Percentiles rank a stretch among this genome's conserved stretches.
Conservation (phyloP, 1,140 invertebrate genomes). For the Heliconius congener region DNA sequence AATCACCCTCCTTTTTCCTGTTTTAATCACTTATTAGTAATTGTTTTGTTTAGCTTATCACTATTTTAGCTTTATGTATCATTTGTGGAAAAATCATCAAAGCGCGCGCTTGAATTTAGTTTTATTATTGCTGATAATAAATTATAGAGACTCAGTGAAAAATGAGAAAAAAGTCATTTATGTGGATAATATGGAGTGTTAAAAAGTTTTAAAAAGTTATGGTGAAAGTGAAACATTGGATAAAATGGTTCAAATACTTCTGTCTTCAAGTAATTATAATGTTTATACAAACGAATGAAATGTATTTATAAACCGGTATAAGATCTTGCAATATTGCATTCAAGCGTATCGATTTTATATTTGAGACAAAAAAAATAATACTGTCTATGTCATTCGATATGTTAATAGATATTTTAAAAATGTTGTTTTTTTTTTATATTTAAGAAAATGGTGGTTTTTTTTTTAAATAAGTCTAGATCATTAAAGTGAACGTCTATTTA, state of each 20-base stretch:
- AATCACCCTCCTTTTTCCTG: not conserved
- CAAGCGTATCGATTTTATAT: not conserved
- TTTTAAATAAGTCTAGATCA: too few species aligned
- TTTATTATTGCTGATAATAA: not conserved
- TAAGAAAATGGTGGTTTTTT: not conserved
- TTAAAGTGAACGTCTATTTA: too few species aligned
- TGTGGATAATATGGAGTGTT: not conserved
- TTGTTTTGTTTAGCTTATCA: constrained; percentile 12
- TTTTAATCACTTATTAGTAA: constrained; percentile 1
- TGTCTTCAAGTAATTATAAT: constrained; percentile 3
- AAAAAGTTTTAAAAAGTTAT: not conserved
- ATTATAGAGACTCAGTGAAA: not conserved
- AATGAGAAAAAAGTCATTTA: not conserved
- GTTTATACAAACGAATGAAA: not conserved
- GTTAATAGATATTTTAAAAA: not conserved
- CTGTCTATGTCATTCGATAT: not conserved
- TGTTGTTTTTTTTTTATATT: not conserved
- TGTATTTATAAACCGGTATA: constrained; percentile 11
- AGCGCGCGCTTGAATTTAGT: not conserved
- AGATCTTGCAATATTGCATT: not conserved
- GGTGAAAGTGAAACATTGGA: not conserved
- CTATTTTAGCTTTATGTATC: not conserved
- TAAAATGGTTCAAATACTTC: constrained; percentile 4
- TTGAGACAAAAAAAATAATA: not conserved
- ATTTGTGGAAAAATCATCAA: not conserved